Percentiles rank a stretch among this genome's conserved stretches.
Conservation (phyloP, 2,888 invertebrate species). For the Endotricha flammealis region DNA sequence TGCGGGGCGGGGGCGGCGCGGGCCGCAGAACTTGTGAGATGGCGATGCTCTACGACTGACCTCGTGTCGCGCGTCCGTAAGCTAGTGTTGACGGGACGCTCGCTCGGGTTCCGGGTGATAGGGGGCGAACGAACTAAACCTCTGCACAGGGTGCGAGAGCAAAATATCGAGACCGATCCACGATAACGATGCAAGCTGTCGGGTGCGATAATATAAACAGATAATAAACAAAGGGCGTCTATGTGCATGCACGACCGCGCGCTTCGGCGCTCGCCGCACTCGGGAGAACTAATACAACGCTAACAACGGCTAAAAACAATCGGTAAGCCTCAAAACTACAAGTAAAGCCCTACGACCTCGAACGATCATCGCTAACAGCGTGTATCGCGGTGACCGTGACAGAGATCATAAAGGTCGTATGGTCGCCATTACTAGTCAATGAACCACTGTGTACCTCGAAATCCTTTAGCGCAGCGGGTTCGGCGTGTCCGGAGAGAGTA, state of each 20-base stretch:
- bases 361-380: slow-evolving; percentile 67
- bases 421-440: slow-evolving; percentile 73
- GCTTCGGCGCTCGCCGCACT: slow-evolving; percentile 74
- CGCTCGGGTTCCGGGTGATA: slow-evolving; percentile 55
- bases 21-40: slow-evolving; percentile 77
- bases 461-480: slow-evolving; percentile 86
- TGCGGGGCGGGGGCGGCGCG: slow-evolving; percentile 23
- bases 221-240: slow-evolving; percentile 74
- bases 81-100: slow-evolving; percentile 53
- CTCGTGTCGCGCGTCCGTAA: slow-evolving; percentile 61
- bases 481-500: slow-evolving; percentile 84
- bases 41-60: slow-evolving; percentile 76
- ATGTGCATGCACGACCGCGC: slow-evolving; percentile 75
- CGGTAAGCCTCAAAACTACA: slow-evolving; percentile 79
- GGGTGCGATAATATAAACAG: slow-evolving; percentile 75
- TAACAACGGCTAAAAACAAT: slow-evolving; percentile 79
- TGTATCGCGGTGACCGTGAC: slow-evolving; percentile 60
- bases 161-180: slow-evolving; percentile 61
- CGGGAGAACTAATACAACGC: slow-evolving; percentile 75
- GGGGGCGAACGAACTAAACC: slow-evolving; percentile 52
- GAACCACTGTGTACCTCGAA: slow-evolving; percentile 87
- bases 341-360: slow-evolving; percentile 78
- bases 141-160: slow-evolving; percentile 57
- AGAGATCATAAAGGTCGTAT: slow-evolving; percentile 51
- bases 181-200: slow-evolving; percentile 72